Percentiles rank a stretch among this genome's conserved stretches.
These are phyloP conservation scores for Phengaris alcon DNA, from an alignment of 2,888 invertebrate genomes.

Conservation along the genomic window DNA sequence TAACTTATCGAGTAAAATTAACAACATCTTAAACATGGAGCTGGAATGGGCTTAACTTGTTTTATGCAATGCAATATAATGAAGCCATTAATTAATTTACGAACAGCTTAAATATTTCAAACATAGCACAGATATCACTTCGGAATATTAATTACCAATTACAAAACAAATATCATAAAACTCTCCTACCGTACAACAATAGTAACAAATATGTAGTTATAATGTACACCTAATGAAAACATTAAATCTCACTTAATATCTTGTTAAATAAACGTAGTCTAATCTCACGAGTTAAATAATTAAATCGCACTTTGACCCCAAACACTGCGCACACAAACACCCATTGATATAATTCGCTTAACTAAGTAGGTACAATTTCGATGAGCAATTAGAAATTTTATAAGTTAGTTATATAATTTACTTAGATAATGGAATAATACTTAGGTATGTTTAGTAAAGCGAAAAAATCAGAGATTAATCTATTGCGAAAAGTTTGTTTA, in stretches of 20 bases:
- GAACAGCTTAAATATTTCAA: constrained; percentile 52
- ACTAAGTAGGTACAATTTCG: constrained; percentile 67
- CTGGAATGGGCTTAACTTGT: constrained; percentile 3
- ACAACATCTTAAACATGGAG: background rate
- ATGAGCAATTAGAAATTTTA: constrained; percentile 73
- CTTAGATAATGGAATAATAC: constrained; percentile 76
- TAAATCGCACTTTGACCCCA: background rate
- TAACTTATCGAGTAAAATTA: background rate
- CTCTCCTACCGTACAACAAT: constrained; percentile 77
- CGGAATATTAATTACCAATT: constrained; percentile 55
- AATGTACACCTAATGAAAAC: constrained; percentile 63
- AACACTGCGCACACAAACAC: constrained; percentile 19
- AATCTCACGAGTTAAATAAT: constrained; percentile 44
- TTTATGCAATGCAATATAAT: constrained; percentile 43
- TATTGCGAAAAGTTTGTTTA: constrained; percentile 31
- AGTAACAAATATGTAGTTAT: constrained; percentile 70
- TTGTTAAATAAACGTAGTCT: constrained; percentile 53
- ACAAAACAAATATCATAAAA: constrained; percentile 71
- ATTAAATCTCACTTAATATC: constrained; percentile 72
- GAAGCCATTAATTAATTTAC: constrained; percentile 52
- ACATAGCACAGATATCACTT: constrained; percentile 57
- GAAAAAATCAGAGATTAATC: constrained; percentile 47
- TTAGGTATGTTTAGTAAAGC: constrained; percentile 61
- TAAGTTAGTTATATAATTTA: constrained; percentile 61
- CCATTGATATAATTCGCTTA: constrained; percentile 57